These are phyloP conservation scores for Chelmon rostratus DNA, from an alignment of 2,797 vertebrate genomes.

Conservation along the genomic window DNA sequence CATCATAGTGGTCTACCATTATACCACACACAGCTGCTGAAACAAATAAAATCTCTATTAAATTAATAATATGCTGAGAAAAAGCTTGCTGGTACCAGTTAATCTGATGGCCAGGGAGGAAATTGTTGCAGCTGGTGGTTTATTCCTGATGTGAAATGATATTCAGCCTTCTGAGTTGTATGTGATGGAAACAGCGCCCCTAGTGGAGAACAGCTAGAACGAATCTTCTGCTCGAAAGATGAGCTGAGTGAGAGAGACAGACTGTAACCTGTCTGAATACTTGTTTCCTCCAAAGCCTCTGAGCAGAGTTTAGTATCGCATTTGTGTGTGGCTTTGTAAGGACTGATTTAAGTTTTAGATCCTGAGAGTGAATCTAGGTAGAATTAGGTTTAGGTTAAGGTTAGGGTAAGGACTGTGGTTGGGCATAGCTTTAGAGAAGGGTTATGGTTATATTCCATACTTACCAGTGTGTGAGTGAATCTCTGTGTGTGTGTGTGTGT, in stretches of 20 bases:
- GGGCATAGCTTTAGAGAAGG: neutral
- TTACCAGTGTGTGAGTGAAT: too few relatives aligned
- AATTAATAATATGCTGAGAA: neutral
- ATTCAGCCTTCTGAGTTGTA: neutral
- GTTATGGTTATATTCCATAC: too few relatives aligned
- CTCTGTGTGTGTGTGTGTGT: too few relatives aligned
- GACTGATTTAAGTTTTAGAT: neutral
- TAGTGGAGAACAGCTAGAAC: conserved; percentile 19
- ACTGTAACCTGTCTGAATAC: neutral
- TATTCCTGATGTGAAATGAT: neutral
- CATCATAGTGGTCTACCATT: neutral
- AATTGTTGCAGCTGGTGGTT: neutral
- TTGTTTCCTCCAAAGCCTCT: neutral
- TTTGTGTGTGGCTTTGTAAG: neutral
- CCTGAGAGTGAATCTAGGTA: neutral
- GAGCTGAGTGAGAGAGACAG: neutral
- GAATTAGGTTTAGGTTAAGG: too few relatives aligned
- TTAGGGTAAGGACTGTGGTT: neutral
- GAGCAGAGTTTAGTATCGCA: neutral
- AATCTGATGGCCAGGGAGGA: neutral
- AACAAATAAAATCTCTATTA: neutral
- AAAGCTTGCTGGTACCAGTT: neutral
- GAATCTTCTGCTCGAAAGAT: neutral
- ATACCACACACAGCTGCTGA: neutral
- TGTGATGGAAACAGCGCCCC: conserved; percentile 19